Conservation (phyloP, 2,797 vertebrate species). For the Protosalanx chinensis region DNA sequence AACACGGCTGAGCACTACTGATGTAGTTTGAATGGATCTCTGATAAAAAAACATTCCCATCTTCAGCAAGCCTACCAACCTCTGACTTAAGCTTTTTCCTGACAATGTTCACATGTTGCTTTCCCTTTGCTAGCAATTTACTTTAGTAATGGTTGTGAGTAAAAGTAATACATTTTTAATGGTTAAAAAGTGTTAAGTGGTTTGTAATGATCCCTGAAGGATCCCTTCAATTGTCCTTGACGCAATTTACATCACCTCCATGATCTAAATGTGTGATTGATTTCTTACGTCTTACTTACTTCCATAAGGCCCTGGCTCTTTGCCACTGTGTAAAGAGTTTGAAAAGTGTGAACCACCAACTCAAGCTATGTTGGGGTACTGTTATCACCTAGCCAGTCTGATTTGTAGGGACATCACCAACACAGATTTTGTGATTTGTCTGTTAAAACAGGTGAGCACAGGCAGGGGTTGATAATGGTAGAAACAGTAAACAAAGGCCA, state of each 20-base stretch:
- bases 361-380: no score
- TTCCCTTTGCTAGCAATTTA: conserved; percentile 44
- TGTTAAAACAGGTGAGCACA: no score
- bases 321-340: not conserved
- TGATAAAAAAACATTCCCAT: conserved; percentile 4
- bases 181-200: conserved; percentile 63
- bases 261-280: conserved; percentile 28
- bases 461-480: no score
- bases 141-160: conserved; percentile 36
- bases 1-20: conserved; percentile 5
- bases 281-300: not conserved
- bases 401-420: no score
- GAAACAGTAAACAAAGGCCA: no score
- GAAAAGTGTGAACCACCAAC: not conserved
- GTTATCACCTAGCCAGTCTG: no score
- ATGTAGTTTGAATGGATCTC: conserved; percentile 1
- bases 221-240: conserved; percentile 50
- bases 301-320: conserved; percentile 8
- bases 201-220: conserved; percentile 58
- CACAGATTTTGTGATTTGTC: no score
- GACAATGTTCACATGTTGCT: conserved; percentile 43
- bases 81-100: conserved; percentile 23
- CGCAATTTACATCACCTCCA: conserved; percentile 36
- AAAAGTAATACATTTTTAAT: conserved; percentile 70
- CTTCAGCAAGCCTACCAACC: conserved; percentile 18